Evolutionary conservation across 35 echinoderm and acorn worm genomes (phyloP), one percentile per base, ranked within the genome.

Genomic region (Acanthaster planci): DNA sequence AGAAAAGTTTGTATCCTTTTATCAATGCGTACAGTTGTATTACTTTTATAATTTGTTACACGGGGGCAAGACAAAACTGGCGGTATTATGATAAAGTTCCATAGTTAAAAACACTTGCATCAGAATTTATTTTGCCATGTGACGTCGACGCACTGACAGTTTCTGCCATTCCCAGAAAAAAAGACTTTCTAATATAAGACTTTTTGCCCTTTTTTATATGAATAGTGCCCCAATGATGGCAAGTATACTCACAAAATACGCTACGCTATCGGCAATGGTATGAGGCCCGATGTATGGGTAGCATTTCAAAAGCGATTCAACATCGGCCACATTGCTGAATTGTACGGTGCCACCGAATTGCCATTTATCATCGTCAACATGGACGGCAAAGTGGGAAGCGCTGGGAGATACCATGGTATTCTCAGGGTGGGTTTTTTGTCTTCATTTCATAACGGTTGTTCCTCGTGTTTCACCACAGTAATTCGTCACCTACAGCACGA

Each of bases 221-320:
- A 18, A 76, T 30, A 91, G 86, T 55, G 77, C 38, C 77, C 67
- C 52, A 50, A 81, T 60, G 87, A 97, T 42, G 90, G 90, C 7
- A 38, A 80, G 21, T 92, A 97, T 38, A 21, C 51, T 27, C 72
- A 85, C 29, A 42, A 68, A 9, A 42, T 97, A 50, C 55, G 68
- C 47, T 40, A 89, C n/a, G 87, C 87, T 0, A 52, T 92, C 38
- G 94, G 94, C 6, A 97, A 97, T 54, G 94, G 94, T 18, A 52
- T 97, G 0, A 60, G 90, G 14, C 52, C 64, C 12, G 87, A 91
- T 75, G 93, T 97, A 47, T 97, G 94, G 94, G 34, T 75, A 16
- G 90, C 92, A 40, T 93, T 93, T 40, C 81, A 85, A 51, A 35
- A 37, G 18, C 42, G 92, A 18, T 93, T 93, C 60, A 89, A 93